Evolutionary conservation across 2,113 vertebrate genomes (phyloP).

Genomic region (Campylomormyrus tamandua): DNA sequence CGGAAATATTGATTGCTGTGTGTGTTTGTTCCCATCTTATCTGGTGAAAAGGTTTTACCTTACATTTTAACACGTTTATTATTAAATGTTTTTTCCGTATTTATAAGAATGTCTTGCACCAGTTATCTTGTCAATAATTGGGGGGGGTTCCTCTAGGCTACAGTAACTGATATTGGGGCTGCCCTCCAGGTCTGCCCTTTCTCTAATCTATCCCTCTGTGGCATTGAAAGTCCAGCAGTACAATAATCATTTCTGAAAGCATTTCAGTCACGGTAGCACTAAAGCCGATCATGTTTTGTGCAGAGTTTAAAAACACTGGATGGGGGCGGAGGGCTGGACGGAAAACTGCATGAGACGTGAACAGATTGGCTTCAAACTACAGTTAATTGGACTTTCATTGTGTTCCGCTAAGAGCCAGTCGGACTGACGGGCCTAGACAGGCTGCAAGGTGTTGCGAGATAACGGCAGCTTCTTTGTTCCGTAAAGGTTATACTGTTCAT

Average conservation of each 20-base stretch:
- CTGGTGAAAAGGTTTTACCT: neutral
- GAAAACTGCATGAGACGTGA: neutral
- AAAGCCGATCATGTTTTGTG: neutral
- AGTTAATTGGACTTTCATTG: conserved; percentile 5
- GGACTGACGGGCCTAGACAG: neutral
- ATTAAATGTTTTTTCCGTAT: neutral
- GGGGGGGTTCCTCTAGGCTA: neutral
- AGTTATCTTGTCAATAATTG: neutral
- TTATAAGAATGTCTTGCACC: neutral
- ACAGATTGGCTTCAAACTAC: neutral
- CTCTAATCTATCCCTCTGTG: neutral
- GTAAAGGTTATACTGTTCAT: neutral
- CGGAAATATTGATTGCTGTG: neutral
- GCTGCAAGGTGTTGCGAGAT: neutral
- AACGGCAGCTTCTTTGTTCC: neutral
- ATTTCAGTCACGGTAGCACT: neutral
- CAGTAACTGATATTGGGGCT: neutral
- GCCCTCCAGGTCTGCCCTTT: neutral
- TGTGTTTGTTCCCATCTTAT: neutral
- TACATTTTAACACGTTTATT: neutral
- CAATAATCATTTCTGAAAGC: neutral
- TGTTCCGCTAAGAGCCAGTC: neutral
- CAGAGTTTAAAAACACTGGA: conserved; percentile 1
- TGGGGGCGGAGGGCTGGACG: neutral
- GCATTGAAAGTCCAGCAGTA: neutral